Conservation (phyloP, 2,888 invertebrate species). For the Chrysomela aeneicollis region DNA sequence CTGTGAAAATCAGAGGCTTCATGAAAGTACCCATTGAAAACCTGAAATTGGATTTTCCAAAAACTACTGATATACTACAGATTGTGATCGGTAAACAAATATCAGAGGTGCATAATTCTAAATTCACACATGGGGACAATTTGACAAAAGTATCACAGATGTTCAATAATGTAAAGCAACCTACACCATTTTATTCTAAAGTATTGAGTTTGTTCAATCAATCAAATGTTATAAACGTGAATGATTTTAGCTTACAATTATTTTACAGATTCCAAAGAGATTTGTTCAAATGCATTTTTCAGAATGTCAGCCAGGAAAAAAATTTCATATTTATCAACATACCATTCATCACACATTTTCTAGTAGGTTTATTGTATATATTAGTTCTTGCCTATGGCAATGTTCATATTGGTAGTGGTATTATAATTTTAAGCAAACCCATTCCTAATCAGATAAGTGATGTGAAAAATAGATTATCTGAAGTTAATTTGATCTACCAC, state of each 20-base stretch:
- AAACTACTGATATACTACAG: slow-evolving; percentile 32
- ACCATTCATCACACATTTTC: slow-evolving; percentile 55
- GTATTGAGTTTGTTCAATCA: slow-evolving; percentile 30
- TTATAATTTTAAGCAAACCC: slow-evolving; percentile 38
- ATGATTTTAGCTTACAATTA: slow-evolving; percentile 42
- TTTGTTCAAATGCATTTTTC: slow-evolving; percentile 43
- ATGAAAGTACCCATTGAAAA: slow-evolving; percentile 17
- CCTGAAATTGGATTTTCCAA: slow-evolving; percentile 7
- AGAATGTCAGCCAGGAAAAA: slow-evolving; percentile 36
- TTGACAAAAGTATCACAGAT: slow-evolving; percentile 33
- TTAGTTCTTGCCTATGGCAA: slow-evolving; percentile 47
- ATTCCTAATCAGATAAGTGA: slow-evolving; percentile 9
- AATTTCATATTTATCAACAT: slow-evolving; percentile 53
- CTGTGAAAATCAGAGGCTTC: slow-evolving; percentile 23
- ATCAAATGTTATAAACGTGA: slow-evolving; percentile 44
- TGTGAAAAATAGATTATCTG: slow-evolving; percentile 33
- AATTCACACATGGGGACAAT: slow-evolving; percentile 60
- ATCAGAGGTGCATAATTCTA: slow-evolving; percentile 66
- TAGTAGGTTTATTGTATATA: slow-evolving; percentile 54
- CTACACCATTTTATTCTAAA: slow-evolving; percentile 37
- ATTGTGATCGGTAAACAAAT: slow-evolving; percentile 66
- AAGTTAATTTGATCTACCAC: slow-evolving; percentile 35
- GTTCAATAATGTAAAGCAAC: slow-evolving; percentile 15
- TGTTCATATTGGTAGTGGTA: slow-evolving; percentile 46
- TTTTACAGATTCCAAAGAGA: slow-evolving; percentile 48